Evolutionary conservation across 1,140 invertebrate species (phyloP).

Genomic region (Argopecten irradians): DNA sequence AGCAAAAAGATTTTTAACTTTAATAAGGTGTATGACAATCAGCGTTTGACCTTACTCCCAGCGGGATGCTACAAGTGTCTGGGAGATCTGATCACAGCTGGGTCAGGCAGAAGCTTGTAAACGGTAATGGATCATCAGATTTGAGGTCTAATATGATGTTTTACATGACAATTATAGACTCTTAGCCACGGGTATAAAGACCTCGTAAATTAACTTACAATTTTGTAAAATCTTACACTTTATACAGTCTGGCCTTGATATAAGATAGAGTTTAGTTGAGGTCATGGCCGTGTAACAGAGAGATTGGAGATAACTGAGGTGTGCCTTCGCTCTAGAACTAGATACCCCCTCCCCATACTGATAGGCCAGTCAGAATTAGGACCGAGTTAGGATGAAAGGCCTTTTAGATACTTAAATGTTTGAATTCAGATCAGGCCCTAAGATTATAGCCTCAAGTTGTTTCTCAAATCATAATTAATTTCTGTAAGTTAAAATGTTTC

Average conservation of each 20-base stretch:
- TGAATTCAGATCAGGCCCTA: not conserved
- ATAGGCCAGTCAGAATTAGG: not conserved
- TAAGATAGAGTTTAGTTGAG: not conserved
- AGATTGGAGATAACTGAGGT: not conserved
- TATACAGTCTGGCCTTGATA: not conserved
- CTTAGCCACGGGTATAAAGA: not conserved
- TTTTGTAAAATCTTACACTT: not conserved
- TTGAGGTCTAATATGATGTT: not conserved
- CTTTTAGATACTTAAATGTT: not conserved
- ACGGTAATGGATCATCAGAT: not conserved
- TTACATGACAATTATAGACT: not conserved
- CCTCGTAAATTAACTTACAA: not conserved
- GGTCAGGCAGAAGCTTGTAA: not conserved
- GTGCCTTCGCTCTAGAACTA: no score
- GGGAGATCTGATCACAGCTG: not conserved
- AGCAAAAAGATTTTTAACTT: not conserved
- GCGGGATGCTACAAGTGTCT: not conserved
- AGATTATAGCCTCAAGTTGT: not conserved
- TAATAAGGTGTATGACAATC: not conserved
- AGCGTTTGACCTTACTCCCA: not conserved
- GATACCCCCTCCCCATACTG: not conserved
- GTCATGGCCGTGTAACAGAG: not conserved
- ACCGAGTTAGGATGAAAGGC: not conserved
- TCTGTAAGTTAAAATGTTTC: not conserved
- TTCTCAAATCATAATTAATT: slow-evolving; percentile 13